Evolutionary conservation across 2,113 vertebrate genomes (phyloP).

Genomic region (Protobothrops flavoviridis): DNA sequence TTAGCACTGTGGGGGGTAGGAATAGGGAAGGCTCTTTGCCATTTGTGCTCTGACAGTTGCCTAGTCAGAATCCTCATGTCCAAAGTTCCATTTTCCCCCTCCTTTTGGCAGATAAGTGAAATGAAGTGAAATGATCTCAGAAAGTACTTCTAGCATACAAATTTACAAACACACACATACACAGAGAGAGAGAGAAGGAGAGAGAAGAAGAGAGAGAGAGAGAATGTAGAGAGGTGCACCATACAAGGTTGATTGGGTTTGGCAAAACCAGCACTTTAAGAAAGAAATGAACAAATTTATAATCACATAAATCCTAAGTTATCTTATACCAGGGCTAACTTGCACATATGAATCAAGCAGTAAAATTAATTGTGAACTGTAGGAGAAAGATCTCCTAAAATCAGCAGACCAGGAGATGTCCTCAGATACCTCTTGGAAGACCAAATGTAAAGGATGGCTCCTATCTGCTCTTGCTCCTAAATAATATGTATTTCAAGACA

Average conservation of each 20-base stretch:
- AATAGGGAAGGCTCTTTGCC: slow-evolving; percentile 14
- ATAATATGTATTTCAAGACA: not conserved
- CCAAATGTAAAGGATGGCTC: too few relatives aligned
- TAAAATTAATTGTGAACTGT: not conserved
- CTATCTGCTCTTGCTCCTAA: not conserved
- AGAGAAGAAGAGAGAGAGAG: too few relatives aligned
- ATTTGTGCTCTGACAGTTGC: not conserved
- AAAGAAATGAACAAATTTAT: not conserved
- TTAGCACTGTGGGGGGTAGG: not conserved
- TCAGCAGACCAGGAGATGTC: not conserved
- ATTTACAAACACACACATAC: not conserved
- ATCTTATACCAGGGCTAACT: not conserved
- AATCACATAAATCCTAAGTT: not conserved
- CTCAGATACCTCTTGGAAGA: not conserved
- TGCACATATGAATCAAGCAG: not conserved
- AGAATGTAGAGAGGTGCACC: not conserved
- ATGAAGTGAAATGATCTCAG: slow-evolving; percentile 58
- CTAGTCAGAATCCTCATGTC: not conserved
- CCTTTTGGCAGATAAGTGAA: slow-evolving; percentile 35
- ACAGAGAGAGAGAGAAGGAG: too few relatives aligned
- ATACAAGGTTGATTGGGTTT: not conserved
- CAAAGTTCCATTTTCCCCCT: not conserved
- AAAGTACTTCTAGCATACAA: slow-evolving; percentile 40
- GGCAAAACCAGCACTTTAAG: not conserved
- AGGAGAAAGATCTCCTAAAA: not conserved